Base-by-base conservation (phyloP, 1,140 invertebrate species). In the Achatina immaculata region DNA sequence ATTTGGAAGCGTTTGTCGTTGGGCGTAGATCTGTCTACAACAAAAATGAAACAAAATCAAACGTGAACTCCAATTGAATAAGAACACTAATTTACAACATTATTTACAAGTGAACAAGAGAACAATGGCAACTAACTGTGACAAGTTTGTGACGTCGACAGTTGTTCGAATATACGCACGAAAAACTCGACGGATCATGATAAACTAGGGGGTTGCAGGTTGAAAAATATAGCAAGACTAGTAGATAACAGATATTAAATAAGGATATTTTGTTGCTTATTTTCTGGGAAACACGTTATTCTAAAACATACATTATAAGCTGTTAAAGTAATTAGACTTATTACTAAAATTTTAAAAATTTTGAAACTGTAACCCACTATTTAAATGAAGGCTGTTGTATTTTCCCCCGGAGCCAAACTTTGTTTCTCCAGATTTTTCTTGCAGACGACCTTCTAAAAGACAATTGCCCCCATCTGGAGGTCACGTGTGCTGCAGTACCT, bases 81-180 rank as follows among this genome's bases (percentile, higher is more conserved):
- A 48, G 40, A 76, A 76, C 74, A 62, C 28, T 76, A 76, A 76
- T 76, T 76, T 76, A 76, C 74, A 76, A 76, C 74, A 76, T 76
- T 76, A 76, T 76, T 76, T 76, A 76, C 74, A 76, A 76, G 74
- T 36, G 48, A 76, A 76, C 74, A 62, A 55, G 40, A 45, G 71
- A 76, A 76, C 74, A 76, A 62, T 40, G 36, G 24, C 34, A 76
- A 65, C 9, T 24, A 38, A 65, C n/a, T 45, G 7, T 45, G 38
- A n/a, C 58, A 51, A 1, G 48, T 24, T 38, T 43, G 51, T 76
- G 51, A 76, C 58, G 74, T 62, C 3, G 34, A 38, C 9, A 6
- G 14, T 31, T 3, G 43, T 74, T 45, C 28, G 19, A 62, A 62
- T 42, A 45, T 40, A 31, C 58, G 74, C 74, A 62, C 74, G 58